These are phyloP conservation scores for Tarsius wallacei DNA, from an alignment of 2,797 vertebrate genomes.

Conservation along the genomic window DNA sequence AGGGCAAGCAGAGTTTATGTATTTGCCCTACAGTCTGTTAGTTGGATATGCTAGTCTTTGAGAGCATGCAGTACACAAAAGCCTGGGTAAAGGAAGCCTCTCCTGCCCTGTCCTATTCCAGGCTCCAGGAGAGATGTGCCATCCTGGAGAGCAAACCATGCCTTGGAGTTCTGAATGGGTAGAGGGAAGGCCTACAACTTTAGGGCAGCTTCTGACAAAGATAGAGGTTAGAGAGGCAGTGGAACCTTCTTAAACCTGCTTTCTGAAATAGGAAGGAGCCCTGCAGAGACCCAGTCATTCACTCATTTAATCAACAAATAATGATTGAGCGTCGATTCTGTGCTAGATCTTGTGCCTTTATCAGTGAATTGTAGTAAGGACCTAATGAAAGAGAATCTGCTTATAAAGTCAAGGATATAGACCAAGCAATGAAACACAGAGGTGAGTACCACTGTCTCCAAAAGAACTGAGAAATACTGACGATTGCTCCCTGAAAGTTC, in stretches of 20 bases:
- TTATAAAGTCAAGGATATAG: not conserved
- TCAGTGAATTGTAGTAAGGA: not conserved
- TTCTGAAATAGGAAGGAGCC: not conserved
- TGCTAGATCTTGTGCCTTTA: not conserved
- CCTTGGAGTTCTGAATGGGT: too few relatives aligned
- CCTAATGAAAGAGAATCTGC: not conserved
- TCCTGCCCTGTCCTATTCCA: not conserved
- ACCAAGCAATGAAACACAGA: not conserved
- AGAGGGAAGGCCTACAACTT: too few relatives aligned
- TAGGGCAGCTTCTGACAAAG: not conserved
- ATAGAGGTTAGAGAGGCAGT: not conserved
- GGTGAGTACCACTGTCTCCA: not conserved
- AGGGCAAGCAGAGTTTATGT: too few relatives aligned
- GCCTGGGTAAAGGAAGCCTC: not conserved
- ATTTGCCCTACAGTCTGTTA: too few relatives aligned
- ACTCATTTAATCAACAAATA: not conserved
- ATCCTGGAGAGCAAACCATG: not conserved
- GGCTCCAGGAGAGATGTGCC: not conserved
- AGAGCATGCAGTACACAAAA: not conserved
- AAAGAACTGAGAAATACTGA: not conserved
- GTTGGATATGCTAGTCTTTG: not conserved
- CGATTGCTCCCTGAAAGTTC: not conserved
- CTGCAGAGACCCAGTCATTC: not conserved
- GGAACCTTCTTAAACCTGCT: not conserved
- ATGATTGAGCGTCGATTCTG: not conserved